Base-by-base conservation (phyloP, 2,797 vertebrate species). In the Enteromius afrohamiltoni region DNA sequence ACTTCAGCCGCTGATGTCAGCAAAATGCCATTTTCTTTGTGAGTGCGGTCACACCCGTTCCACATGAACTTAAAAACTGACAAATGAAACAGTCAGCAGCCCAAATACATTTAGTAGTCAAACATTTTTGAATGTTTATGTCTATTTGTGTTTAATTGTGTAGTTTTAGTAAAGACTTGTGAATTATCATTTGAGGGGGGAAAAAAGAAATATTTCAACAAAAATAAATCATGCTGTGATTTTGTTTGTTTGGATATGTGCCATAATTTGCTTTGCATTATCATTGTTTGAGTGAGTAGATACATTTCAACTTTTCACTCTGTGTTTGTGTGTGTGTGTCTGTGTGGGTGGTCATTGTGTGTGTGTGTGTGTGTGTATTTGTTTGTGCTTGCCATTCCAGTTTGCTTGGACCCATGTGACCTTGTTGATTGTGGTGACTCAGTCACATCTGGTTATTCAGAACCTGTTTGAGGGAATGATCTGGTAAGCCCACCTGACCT, bases 381-480 rank as follows among this genome's bases (percentile, higher is more conserved):
- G 87, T 89, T 69, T 94, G 88, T 92, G 87, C 92, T 91, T 93
- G 85, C 89, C 91, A 90, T 97, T 96, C 94, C 97, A 99, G 98
- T 99, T 99, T 95, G 97, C 97, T 92, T 99, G 98, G 98, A 99
- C 97, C 93, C 98, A 99, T 95, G 97, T 99, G 95, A 98, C 98
- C 93, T 96, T 99, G 95, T 96, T 99, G 96, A 98, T 99, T 93
- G 98, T 96, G 94, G 98, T 99, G 91, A 98, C 98, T 94, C 98
- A 99, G 94, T 99, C 98, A 92, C 98, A 99, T 96, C 97, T 99
- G 93, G 96, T 99, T 95, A 99, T 99, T 95, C 98, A 99, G 94
- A 99, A 99, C 96, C 97, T 99, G 93, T 99, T 99, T 97, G 98
- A 99, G 96, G 98, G 98, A 91, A 97, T 98, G 97, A 99, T 99